These are phyloP conservation scores for Catocala nupta DNA, from an alignment of 2,888 invertebrate species.

Conservation along the genomic window DNA sequence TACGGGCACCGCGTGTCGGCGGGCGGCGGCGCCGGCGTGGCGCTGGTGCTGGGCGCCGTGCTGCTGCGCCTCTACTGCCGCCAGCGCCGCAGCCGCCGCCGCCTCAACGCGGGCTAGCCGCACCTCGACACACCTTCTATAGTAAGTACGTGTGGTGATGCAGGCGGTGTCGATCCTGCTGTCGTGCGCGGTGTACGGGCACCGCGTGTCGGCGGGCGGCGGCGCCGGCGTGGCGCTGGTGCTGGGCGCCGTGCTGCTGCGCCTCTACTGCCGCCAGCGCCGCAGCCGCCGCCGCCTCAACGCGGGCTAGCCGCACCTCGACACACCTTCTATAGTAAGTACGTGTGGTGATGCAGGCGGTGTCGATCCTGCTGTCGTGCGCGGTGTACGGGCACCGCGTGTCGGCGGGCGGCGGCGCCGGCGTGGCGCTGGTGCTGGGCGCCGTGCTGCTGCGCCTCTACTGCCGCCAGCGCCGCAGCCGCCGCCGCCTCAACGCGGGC, in stretches of 20 bases:
- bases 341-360: conserved; percentile 88
- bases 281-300: conserved; percentile 57
- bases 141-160: not conserved
- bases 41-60: conserved; percentile 88
- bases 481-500: conserved; percentile 22
- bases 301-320: not conserved
- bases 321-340: not conserved
- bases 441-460: conserved; percentile 89
- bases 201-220: conserved; percentile 92
- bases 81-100: conserved; percentile 83
- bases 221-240: conserved; percentile 94
- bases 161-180: conserved; percentile 97
- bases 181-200: conserved; percentile 97
- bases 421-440: conserved; percentile 91
- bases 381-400: conserved; percentile 96
- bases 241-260: conserved; percentile 72
- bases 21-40: conserved; percentile 94
- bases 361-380: conserved; percentile 98
- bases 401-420: conserved; percentile 92
- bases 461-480: conserved; percentile 90
- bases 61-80: conserved; percentile 92
- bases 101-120: not conserved
- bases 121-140: not conserved
- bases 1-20: conserved; percentile 94
- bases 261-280: conserved; percentile 94